phyloP scores from a whole-genome alignment of 2,113 vertebrate genomes.

The Capreolus pygargus region DNA sequence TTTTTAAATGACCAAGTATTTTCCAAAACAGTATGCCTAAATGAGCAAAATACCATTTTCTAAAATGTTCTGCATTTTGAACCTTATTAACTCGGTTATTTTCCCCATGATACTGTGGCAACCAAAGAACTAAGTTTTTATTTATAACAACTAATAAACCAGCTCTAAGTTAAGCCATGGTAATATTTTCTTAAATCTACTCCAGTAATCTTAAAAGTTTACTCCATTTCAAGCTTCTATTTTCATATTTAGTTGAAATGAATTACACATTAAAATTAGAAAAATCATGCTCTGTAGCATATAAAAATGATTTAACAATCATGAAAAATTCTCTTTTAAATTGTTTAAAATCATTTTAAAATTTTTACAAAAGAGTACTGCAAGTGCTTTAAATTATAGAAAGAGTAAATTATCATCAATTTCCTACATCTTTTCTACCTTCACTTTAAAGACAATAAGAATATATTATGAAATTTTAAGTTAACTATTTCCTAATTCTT shows the following conservation, averaged over 20 bases:
- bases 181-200: neutral
- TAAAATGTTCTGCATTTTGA: neutral
- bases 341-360: neutral
- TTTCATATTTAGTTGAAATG: constrained; percentile 35
- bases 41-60: constrained; percentile 26
- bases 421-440: neutral
- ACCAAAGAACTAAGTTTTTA: constrained; percentile 23
- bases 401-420: neutral
- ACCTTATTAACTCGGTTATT: neutral
- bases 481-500: neutral
- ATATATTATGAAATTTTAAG: neutral
- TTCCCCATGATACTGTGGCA: neutral
- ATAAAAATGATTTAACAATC: neutral
- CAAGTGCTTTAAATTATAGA: neutral
- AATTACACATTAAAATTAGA: constrained; percentile 13
- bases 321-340: neutral
- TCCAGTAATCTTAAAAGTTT: neutral
- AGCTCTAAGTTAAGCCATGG: neutral
- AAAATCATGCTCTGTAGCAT: neutral
- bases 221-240: neutral
- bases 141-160: constrained; percentile 9
- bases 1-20: neutral
- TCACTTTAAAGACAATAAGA: neutral
- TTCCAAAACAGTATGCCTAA: neutral
- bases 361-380: neutral